phyloP scores from a whole-genome alignment of 2,113 vertebrate genomes.

The Macroglossus sobrinus region DNA sequence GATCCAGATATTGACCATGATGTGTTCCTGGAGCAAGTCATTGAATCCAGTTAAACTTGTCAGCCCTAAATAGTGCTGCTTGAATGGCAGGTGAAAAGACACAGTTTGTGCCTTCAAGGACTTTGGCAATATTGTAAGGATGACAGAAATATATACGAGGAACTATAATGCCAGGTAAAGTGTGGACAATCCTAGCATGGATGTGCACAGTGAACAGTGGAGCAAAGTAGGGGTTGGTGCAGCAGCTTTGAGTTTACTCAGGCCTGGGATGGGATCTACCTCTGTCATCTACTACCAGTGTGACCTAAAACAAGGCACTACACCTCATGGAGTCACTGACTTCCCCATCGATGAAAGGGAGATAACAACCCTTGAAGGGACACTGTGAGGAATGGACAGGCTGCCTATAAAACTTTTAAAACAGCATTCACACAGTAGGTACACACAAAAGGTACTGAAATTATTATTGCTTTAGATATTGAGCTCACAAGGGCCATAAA shows the following conservation, averaged over 20 bases:
- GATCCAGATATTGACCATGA: not conserved
- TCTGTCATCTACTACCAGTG: not conserved
- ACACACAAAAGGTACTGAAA: not conserved
- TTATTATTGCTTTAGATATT: not conserved
- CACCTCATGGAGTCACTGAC: not conserved
- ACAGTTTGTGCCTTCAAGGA: not conserved
- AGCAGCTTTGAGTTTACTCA: not conserved
- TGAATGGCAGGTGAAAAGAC: not conserved
- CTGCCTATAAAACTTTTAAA: not conserved
- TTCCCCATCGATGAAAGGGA: not conserved
- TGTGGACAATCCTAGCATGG: not conserved
- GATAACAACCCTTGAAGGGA: not conserved
- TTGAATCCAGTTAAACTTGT: not conserved
- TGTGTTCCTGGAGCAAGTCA: not conserved
- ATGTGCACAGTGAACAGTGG: not conserved
- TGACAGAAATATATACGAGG: not conserved
- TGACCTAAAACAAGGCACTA: not conserved
- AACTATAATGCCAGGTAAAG: not conserved
- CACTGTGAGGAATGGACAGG: not conserved
- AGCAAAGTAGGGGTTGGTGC: not conserved
- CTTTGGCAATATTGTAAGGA: not conserved
- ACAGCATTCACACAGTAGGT: not conserved
- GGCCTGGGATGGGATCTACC: not conserved
- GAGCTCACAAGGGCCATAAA: not conserved
- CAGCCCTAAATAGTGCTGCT: not conserved